Conservation (phyloP, 2,888 invertebrate genomes). For the Lepidocyrtoides sp. region DNA sequence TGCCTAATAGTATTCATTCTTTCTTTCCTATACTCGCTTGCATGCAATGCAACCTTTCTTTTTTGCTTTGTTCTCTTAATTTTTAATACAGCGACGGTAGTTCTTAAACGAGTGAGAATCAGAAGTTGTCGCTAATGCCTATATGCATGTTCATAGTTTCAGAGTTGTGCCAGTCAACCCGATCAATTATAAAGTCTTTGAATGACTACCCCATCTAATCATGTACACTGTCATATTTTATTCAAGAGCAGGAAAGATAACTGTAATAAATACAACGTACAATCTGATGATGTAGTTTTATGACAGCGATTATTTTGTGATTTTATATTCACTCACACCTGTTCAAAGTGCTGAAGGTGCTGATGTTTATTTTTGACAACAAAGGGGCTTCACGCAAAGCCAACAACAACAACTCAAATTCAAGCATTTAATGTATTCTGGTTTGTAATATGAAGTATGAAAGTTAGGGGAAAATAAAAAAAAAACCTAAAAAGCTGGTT, state of each 20-base stretch:
- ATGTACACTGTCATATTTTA: constrained; percentile 32
- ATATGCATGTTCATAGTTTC: too few relatives aligned
- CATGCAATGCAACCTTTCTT: constrained; percentile 10
- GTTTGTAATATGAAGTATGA: not conserved
- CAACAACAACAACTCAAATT: constrained; percentile 29
- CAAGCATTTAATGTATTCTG: not conserved
- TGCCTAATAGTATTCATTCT: constrained; percentile 12
- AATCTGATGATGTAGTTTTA: not conserved
- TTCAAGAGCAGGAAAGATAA: constrained; percentile 40
- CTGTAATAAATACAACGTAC: too few relatives aligned
- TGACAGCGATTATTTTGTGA: not conserved
- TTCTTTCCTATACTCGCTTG: not conserved
- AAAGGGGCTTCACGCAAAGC: constrained; percentile 14
- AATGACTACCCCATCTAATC: constrained; percentile 10
- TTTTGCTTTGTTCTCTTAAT: not conserved
- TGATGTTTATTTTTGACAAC: constrained; percentile 50
- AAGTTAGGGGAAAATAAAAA: constrained; percentile 46
- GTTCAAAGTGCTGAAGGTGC: not conserved
- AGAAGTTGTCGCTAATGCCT: not conserved
- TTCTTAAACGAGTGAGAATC: not conserved
- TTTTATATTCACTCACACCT: constrained; percentile 15
- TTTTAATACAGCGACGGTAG: not conserved
- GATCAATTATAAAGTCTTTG: constrained; percentile 49
- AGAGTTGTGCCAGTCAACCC: constrained; percentile 43
- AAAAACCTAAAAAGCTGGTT: constrained; percentile 68